phyloP scores from a whole-genome alignment of 1,140 invertebrate genomes.

The Drosophila aff. region DNA sequence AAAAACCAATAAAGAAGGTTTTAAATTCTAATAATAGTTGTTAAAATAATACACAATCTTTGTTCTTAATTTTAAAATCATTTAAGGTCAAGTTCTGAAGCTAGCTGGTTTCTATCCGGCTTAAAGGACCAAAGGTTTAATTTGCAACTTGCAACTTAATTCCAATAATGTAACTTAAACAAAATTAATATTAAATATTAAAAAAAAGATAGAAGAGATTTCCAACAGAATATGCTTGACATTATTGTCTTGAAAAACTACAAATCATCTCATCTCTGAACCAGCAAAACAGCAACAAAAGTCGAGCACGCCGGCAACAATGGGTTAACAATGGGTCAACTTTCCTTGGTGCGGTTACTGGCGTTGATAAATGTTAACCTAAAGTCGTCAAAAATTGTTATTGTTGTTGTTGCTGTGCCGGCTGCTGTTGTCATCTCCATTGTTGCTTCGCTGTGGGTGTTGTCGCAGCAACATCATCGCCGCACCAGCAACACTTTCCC shows the following conservation, averaged over 20 bases:
- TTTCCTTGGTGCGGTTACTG: conserved; percentile 58
- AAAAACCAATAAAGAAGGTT: neutral
- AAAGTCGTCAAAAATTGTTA: conserved; percentile 18
- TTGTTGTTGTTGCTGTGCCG: conserved; percentile 12
- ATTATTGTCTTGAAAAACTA: neutral
- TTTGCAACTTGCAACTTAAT: neutral
- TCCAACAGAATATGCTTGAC: no score
- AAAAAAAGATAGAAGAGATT: neutral
- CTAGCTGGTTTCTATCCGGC: neutral
- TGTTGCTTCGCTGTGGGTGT: conserved; percentile 41
- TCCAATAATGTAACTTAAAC: neutral
- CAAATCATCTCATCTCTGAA: neutral
- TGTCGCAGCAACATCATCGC: conserved; percentile 25
- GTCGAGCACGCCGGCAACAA: conserved; percentile 20
- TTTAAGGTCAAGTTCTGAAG: no score
- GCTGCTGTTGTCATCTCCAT: conserved; percentile 57
- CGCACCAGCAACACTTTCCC: conserved; percentile 70
- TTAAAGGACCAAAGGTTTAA: neutral
- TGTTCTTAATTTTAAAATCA: no score
- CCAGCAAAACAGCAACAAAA: conserved; percentile 23
- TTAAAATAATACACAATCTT: no score
- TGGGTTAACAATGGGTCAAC: conserved; percentile 74
- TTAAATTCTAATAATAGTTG: neutral
- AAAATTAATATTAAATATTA: neutral
- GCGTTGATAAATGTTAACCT: conserved; percentile 71